Evolutionary conservation across 2,888 invertebrate genomes (phyloP).

Genomic region (Gryllus longicercus): DNA sequence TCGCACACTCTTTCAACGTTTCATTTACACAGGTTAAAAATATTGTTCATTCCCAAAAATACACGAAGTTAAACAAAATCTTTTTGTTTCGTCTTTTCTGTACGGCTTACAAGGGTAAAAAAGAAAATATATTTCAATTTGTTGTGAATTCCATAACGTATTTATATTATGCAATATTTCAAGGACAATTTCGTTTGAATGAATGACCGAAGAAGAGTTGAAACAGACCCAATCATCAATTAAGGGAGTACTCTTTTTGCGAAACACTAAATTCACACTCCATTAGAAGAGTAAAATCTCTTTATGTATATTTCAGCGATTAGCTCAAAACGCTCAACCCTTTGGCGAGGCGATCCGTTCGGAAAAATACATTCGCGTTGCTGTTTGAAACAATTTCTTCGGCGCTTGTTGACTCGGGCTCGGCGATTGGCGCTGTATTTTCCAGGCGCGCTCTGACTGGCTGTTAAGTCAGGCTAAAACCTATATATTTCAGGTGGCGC

Average conservation of each 20-base stretch:
- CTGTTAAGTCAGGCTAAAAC: slow-evolving; percentile 7
- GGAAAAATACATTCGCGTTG: background rate
- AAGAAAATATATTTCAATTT: too few species aligned
- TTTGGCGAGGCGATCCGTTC: slow-evolving; percentile 1
- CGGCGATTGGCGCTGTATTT: slow-evolving; percentile 1
- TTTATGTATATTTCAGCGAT: background rate
- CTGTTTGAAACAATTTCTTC: background rate
- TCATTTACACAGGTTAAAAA: too few species aligned
- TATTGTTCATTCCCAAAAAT: too few species aligned
- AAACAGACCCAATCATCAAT: background rate
- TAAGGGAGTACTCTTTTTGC: background rate
- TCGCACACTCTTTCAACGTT: too few species aligned
- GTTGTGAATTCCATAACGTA: too few species aligned
- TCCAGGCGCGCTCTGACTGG: slow-evolving; percentile 4
- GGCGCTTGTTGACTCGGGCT: background rate
- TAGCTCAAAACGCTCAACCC: background rate
- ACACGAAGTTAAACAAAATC: too few species aligned
- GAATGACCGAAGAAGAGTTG: background rate
- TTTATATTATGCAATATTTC: too few species aligned
- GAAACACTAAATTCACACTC: too few species aligned
- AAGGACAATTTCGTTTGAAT: too few species aligned
- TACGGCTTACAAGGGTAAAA: too few species aligned
- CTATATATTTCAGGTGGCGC: slow-evolving; percentile 17
- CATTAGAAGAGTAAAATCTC: background rate
- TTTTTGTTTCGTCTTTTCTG: too few species aligned